Evolutionary conservation across 2,888 invertebrate species (phyloP).

Genomic region (Meteorus colon): DNA sequence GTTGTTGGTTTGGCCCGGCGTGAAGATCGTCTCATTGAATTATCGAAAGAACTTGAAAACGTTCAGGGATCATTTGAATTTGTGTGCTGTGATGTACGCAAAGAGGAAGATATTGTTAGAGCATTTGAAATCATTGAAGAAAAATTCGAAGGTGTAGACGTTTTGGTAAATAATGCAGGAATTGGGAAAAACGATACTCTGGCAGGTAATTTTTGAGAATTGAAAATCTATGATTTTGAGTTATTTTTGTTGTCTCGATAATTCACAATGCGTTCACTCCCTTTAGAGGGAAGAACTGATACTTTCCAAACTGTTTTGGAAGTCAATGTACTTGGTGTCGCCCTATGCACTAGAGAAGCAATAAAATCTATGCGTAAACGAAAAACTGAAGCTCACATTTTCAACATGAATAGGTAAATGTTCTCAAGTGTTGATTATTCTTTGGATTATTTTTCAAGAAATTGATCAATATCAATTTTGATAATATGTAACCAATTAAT

Average conservation of each 20-base stretch:
- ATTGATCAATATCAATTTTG: no score
- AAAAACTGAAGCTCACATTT: slow-evolving; percentile 57
- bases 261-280: no score
- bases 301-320: slow-evolving; percentile 57
- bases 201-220: slow-evolving; percentile 45
- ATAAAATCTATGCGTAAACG: slow-evolving; percentile 58
- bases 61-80: slow-evolving; percentile 64
- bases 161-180: slow-evolving; percentile 75
- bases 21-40: slow-evolving; percentile 71
- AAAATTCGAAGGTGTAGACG: slow-evolving; percentile 71
- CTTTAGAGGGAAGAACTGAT: slow-evolving; percentile 48
- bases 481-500: background rate
- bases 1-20: slow-evolving; percentile 77
- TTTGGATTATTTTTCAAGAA: no score
- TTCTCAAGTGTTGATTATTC: background rate
- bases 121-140: slow-evolving; percentile 54
- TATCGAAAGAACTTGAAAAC: slow-evolving; percentile 45
- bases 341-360: slow-evolving; percentile 60
- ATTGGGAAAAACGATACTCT: slow-evolving; percentile 56
- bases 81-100: slow-evolving; percentile 55
- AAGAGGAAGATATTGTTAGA: slow-evolving; percentile 54
- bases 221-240: background rate
- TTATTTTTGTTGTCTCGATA: no score
- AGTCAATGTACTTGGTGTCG: slow-evolving; percentile 59
- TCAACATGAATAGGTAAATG: slow-evolving; percentile 61